These are phyloP conservation scores for Rallus limicola DNA, from an alignment of 2,113 vertebrate species.

Conservation along the genomic window DNA sequence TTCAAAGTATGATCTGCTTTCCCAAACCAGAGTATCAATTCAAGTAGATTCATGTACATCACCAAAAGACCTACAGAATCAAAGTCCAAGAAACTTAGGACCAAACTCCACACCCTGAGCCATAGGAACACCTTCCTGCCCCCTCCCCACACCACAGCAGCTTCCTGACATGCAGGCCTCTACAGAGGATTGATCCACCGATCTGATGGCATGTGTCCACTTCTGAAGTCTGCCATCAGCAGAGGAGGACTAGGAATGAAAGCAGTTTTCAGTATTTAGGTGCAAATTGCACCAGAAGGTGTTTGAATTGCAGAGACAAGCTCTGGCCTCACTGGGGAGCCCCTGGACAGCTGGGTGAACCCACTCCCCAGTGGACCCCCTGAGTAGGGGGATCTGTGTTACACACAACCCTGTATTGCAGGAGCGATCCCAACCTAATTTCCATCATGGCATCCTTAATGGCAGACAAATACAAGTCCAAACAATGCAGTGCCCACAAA, in stretches of 20 bases:
- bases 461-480: rapidly evolving
- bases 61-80: not conserved
- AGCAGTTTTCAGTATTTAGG: not conserved
- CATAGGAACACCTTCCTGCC: not conserved
- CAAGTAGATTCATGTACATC: not conserved
- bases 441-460: not conserved
- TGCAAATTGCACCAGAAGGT: not conserved
- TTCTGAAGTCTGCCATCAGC: not conserved
- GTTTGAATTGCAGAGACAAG: not conserved
- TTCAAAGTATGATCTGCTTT: not conserved
- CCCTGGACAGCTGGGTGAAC: not conserved
- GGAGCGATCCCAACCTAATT: not conserved
- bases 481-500: rapidly evolving
- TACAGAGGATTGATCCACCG: not conserved
- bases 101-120: not conserved
- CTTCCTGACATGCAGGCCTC: not conserved
- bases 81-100: not conserved
- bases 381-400: not conserved
- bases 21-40: not conserved
- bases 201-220: not conserved
- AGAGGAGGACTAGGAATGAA: not conserved
- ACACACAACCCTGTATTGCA: too few species aligned
- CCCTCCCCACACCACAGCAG: not conserved
- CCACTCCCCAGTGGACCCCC: rapidly evolving
- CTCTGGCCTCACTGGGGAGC: not conserved